Conservation (phyloP, 2,888 invertebrate genomes). For the Zonitis immaculata region DNA sequence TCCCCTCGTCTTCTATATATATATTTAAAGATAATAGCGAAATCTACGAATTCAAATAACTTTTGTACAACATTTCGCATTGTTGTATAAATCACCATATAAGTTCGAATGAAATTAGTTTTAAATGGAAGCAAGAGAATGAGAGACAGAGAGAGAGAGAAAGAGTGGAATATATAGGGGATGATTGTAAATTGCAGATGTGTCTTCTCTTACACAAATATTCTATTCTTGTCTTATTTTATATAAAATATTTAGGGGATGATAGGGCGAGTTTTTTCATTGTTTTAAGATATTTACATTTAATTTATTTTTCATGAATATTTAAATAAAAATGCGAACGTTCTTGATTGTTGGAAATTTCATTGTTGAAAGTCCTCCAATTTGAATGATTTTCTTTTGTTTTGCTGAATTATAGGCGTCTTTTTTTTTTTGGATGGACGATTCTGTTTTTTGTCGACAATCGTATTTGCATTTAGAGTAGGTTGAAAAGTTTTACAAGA, state of each 20-base stretch:
- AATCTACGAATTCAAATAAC: slow-evolving; percentile 39
- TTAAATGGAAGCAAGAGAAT: too few species aligned
- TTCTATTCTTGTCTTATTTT: too few species aligned
- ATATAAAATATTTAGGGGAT: too few species aligned
- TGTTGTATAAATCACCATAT: slow-evolving; percentile 39
- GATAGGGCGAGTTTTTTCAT: too few species aligned
- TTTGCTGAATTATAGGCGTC: slow-evolving; percentile 17
- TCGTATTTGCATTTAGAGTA: slow-evolving; percentile 47
- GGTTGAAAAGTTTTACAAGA: slow-evolving; percentile 41
- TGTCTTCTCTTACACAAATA: too few species aligned
- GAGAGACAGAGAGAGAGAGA: too few species aligned
- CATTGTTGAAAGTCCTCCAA: slow-evolving; percentile 14
- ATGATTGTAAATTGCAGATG: slow-evolving; percentile 39
- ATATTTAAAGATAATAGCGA: slow-evolving; percentile 38
- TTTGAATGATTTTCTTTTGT: slow-evolving; percentile 10
- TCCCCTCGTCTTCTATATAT: slow-evolving; percentile 26
- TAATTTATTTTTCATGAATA: slow-evolving; percentile 37
- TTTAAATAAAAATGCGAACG: slow-evolving; percentile 30
- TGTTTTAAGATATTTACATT: slow-evolving; percentile 31
- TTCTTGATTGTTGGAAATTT: slow-evolving; percentile 26
- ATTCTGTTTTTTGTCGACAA: slow-evolving; percentile 34
- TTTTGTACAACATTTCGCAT: slow-evolving; percentile 37
- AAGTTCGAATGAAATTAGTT: slow-evolving; percentile 36
- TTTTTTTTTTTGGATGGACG: slow-evolving; percentile 43
- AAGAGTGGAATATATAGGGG: too few species aligned